A percentile compares a stretch with the other conserved stretches of the same genome.
Conservation (phyloP, 2,113 vertebrate genomes). For the Chaetura pelagica region DNA sequence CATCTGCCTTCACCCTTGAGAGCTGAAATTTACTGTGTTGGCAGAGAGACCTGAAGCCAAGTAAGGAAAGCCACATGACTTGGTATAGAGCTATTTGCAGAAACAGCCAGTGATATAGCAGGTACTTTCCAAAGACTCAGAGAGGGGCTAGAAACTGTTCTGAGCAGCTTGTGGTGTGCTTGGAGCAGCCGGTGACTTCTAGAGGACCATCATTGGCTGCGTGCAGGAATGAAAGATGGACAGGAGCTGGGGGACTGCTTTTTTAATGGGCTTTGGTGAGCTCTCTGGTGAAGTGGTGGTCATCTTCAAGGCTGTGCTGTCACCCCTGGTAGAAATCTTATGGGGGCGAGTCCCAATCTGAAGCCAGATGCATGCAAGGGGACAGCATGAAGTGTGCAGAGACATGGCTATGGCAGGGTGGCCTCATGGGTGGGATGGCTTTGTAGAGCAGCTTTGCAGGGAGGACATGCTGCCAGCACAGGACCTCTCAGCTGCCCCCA, state of each 20-base stretch:
- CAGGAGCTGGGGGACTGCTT: neutral
- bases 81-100: constrained; percentile 4
- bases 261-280: neutral
- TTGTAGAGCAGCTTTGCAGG: neutral
- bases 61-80: neutral
- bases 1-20: neutral
- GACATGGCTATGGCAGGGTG: neutral
- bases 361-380: neutral
- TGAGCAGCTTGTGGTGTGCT: neutral
- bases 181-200: neutral
- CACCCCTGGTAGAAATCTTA: neutral
- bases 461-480: neutral
- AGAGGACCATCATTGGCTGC: neutral
- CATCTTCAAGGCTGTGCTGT: neutral
- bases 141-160: neutral
- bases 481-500: neutral
- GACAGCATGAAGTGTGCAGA: neutral
- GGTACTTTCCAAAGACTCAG: constrained; percentile 44
- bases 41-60: neutral
- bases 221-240: neutral
- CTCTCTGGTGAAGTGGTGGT: neutral
- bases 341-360: neutral
- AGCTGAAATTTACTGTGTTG: neutral
- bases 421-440: neutral
- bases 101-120: neutral